These are phyloP conservation scores for Peucedramus taeniatus DNA, from an alignment of 2,113 vertebrate species.

Conservation along the genomic window DNA sequence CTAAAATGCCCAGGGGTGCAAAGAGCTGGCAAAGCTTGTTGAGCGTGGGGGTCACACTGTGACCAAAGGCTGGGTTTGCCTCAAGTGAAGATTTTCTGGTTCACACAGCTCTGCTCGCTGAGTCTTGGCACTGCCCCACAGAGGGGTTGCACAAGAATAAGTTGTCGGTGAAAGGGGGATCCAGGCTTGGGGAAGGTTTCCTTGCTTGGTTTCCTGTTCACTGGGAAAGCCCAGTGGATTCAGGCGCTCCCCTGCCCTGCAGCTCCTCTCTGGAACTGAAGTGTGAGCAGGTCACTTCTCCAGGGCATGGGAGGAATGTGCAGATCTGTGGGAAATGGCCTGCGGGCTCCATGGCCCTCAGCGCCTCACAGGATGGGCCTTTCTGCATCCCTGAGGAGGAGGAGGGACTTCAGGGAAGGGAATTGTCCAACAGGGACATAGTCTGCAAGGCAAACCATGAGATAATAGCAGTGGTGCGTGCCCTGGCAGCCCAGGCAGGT, in stretches of 20 bases:
- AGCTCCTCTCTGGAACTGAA: neutral
- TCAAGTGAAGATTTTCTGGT: neutral
- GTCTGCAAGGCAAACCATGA: neutral
- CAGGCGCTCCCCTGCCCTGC: neutral
- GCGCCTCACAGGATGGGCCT: neutral
- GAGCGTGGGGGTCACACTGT: neutral
- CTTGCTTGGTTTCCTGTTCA: neutral
- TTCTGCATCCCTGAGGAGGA: neutral
- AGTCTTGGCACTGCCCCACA: neutral
- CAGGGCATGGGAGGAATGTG: neutral
- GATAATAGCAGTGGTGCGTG: neutral
- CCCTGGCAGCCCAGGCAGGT: neutral
- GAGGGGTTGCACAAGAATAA: neutral
- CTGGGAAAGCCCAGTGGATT: neutral
- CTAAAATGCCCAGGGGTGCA: neutral
- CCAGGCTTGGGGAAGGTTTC: neutral
- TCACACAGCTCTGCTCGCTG: neutral
- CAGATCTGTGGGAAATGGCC: neutral
- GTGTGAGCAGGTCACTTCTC: neutral
- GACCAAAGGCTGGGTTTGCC: neutral
- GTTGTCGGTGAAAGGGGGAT: accelerated
- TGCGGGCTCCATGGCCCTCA: neutral
- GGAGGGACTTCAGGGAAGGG: neutral
- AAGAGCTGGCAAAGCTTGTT: neutral
- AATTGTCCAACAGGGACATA: neutral